A percentile compares a stretch with the other conserved stretches of the same genome.
phyloP scores from a whole-genome alignment of 2,113 vertebrate species.

The Alethe castanea region DNA sequence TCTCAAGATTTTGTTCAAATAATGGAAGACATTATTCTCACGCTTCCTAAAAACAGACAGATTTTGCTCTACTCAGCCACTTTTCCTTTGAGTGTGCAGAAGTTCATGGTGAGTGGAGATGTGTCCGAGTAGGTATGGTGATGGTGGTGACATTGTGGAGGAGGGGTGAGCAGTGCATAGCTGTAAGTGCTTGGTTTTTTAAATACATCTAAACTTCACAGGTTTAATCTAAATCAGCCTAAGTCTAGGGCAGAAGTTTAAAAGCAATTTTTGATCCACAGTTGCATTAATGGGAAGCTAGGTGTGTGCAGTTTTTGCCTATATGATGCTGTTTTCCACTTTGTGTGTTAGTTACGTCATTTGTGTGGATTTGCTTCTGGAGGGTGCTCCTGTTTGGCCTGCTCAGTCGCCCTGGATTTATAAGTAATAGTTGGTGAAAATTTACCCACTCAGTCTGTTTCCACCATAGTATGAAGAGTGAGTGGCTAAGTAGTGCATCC shows the following conservation, averaged over 20 bases:
- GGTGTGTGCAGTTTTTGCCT: background rate
- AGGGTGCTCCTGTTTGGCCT: background rate
- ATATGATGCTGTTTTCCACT: background rate
- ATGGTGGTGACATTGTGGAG: rapidly evolving
- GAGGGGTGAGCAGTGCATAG: no score
- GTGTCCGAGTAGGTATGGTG: rapidly evolving
- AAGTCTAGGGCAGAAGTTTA: background rate
- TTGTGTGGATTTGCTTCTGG: background rate
- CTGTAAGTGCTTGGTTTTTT: background rate
- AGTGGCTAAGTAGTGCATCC: background rate
- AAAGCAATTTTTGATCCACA: rapidly evolving
- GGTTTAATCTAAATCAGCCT: background rate
- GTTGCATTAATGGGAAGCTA: background rate
- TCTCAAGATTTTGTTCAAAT: conserved; percentile 99
- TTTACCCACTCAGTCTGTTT: background rate
- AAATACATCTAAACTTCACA: background rate
- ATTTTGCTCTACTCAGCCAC: conserved; percentile 98
- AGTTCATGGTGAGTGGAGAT: conserved; percentile 89
- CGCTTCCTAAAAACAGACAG: conserved; percentile 95
- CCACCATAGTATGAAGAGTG: background rate
- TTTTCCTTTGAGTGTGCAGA: conserved; percentile 97
- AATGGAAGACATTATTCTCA: conserved; percentile 98
- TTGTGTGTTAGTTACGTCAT: rapidly evolving
- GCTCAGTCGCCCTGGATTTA: background rate
- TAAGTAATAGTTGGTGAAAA: background rate